Evolutionary conservation across 2,113 vertebrate genomes (phyloP), one percentile per base, ranked within the genome.

Genomic region (Xiphophorus maculatus): DNA sequence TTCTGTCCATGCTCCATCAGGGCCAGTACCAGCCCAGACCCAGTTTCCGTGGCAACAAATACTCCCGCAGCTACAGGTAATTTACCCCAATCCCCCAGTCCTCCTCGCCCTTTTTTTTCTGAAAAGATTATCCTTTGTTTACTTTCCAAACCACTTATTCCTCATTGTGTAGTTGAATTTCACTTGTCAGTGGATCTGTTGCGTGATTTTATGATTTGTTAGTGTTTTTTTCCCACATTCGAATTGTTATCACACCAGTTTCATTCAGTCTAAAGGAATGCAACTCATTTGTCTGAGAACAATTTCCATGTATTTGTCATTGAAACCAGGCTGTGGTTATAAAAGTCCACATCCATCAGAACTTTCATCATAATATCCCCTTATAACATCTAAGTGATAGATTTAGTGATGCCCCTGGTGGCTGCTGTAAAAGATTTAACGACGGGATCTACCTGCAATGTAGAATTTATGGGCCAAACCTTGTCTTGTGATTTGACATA

Each of bases 31-130:
- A 99, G 91, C 97, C 98, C 91, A 95, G 98, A 94, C 98, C 98
- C 94, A 99, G 96, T 95, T 99, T 99, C 95, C 95, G 98, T 94
- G 98, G 98, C 91, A 99, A 99, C 94, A 99, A 99, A 93, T 98
- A 98, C 91, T 98, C 97, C 88, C 96, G 97, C 89, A 98, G 97
- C 93, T 99, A 98, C 95, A 98, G 97, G 98, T 99, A 94, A 96
- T 93, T 84, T 80, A 81, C 80, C 91, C 84, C 86, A 64, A 74
- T 6, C 32, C 1, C 33, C 10, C 33, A 30, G 1, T 1, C 12
- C 63, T 2, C 48, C 61, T 9, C 30, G 17, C 15, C 58, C 22
- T 48, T 48, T 35, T 12, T 40, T 4, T 58, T 17, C 25, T 0
- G 0, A 40, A 80, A 77, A 77, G 35, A 76, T 76, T 65, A 70